Evolutionary conservation across 64 coral and sea anemone species (phyloP), one percentile per base, ranked within the genome.

Genomic region (Stichodactyla helianthus): DNA sequence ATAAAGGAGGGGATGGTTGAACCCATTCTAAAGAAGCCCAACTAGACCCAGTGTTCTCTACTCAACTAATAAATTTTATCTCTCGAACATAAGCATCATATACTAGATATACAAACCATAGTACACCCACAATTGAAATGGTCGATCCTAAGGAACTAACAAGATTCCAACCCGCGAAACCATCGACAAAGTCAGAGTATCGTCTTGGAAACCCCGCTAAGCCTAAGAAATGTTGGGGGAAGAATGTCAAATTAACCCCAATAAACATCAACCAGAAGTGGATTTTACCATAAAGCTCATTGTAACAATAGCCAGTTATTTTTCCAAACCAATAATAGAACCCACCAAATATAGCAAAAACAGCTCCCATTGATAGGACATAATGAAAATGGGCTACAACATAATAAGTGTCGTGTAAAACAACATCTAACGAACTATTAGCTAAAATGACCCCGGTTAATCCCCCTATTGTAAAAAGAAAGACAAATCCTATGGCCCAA

Each of bases 1-100:
- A 51, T 84, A 51, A 26, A 92, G 91, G 91, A 27, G 91, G 91
- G 83, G 91, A 92, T 50, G 79, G 53, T 56, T 84, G 91, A 54
- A 76, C 79, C 91, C 91, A 92, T 56, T 92, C 91, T 84, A 92
- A 58, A 52, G 91, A 92, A 88, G 89, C 26, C 85, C 89, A 91
- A 53, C 89, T 91, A n/a, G 84, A 56, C 71, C 79, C 63, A 20
- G 52, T 71, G 53, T 84, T 84, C 26, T 88, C 62, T 11, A 89
- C 52, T 82, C 88, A 93, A n/a, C 83, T 28, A 57, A 54, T 55
- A 53, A 51, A 54, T 84, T 84, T 54, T 52, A 20, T 27, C 23
- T 54, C 19, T 54, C 20, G 50, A 57, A 84, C 82, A 84, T 84
- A 84, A 13, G 55, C 55, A 16, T 84, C 82, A 26, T 84, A 84